phyloP scores from a whole-genome alignment of 2,113 vertebrate genomes.

The Casuarius casuarius region DNA sequence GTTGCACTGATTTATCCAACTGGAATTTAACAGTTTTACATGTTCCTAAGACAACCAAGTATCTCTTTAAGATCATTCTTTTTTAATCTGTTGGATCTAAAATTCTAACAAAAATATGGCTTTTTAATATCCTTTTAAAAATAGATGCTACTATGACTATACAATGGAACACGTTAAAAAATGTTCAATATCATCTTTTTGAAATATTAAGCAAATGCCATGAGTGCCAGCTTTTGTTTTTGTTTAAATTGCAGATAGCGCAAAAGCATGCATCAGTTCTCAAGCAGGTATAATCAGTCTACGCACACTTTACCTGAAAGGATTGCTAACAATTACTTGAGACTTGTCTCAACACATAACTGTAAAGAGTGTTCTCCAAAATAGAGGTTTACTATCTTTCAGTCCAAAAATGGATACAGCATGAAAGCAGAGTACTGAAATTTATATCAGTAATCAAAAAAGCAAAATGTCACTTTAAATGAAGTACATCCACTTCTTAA shows the following conservation, averaged over 20 bases:
- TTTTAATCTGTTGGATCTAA: neutral
- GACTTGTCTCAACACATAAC: neutral
- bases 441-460: neutral
- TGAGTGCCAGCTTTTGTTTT: neutral
- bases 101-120: neutral
- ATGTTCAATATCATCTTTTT: neutral
- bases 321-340: neutral
- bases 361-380: neutral
- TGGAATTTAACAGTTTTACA: neutral
- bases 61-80: neutral
- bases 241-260: neutral
- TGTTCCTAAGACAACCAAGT: neutral
- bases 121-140: neutral
- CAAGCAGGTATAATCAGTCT: neutral
- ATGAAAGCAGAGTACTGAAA: neutral
- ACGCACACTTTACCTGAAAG: neutral
- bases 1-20: neutral
- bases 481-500: neutral
- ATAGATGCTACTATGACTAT: neutral
- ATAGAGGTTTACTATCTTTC: neutral
- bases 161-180: neutral
- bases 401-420: neutral
- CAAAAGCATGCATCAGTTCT: accelerated
- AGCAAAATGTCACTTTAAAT: neutral
- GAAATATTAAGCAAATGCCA: neutral